Evolutionary conservation across 2,888 invertebrate species (phyloP).

Genomic region (Carpatolechia fugitivella): DNA sequence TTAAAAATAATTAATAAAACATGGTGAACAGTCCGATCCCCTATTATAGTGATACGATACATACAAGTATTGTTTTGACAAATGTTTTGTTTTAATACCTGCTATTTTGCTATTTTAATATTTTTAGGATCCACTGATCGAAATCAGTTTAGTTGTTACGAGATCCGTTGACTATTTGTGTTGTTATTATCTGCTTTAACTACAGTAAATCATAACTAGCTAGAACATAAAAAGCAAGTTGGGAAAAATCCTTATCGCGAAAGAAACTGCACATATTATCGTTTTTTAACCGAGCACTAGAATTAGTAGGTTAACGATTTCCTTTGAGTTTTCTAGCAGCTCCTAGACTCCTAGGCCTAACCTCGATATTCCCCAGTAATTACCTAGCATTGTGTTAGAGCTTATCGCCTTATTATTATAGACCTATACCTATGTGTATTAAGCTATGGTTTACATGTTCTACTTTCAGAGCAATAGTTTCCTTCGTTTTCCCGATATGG

Average conservation of each 20-base stretch:
- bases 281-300: slow-evolving; percentile 10
- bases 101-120: no score
- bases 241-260: slow-evolving; percentile 8
- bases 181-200: no score
- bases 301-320: slow-evolving; percentile 62
- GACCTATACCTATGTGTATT: slow-evolving; percentile 37
- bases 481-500: slow-evolving; percentile 30
- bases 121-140: no score
- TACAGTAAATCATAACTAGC: not conserved
- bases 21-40: no score
- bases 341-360: slow-evolving; percentile 44
- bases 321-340: slow-evolving; percentile 37
- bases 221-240: not conserved
- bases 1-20: no score
- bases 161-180: no score
- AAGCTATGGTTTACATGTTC: slow-evolving; percentile 58
- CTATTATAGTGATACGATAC: no score
- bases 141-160: no score
- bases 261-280: slow-evolving; percentile 3
- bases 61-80: no score
- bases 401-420: slow-evolving; percentile 56
- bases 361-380: slow-evolving; percentile 44
- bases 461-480: slow-evolving; percentile 51
- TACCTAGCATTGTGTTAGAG: slow-evolving; percentile 8
- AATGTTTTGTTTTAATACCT: no score